phyloP scores from a whole-genome alignment of 2,888 invertebrate species.

The Blastobasis lacticolella region DNA sequence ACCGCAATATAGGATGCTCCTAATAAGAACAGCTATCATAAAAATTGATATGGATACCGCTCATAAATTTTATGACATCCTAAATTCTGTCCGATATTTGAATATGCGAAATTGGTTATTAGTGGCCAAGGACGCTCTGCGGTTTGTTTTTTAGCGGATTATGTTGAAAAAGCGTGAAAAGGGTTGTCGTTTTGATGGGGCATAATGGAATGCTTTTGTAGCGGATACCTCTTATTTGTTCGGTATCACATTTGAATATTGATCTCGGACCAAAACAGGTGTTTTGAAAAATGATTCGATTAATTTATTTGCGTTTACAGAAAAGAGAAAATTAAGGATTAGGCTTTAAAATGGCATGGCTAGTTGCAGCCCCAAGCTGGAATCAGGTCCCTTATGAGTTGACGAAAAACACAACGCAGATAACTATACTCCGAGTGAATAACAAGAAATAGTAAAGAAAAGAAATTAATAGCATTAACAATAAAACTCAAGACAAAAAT shows the following conservation, averaged over 20 bases:
- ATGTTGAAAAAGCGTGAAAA: slow-evolving; percentile 35
- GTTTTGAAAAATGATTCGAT: too few relatives aligned
- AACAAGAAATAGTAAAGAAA: too few relatives aligned
- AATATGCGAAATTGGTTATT: slow-evolving; percentile 27
- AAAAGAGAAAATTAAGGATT: too few relatives aligned
- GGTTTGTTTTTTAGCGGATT: slow-evolving; percentile 45
- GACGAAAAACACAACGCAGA: too few relatives aligned
- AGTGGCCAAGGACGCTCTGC: slow-evolving; percentile 34
- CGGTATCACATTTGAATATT: too few relatives aligned
- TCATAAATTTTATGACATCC: slow-evolving; percentile 42
- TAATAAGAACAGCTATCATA: slow-evolving; percentile 31
- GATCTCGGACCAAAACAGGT: too few relatives aligned
- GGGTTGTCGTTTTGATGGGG: slow-evolving; percentile 37
- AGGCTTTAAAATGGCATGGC: too few relatives aligned
- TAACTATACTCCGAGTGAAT: too few relatives aligned
- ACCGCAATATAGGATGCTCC: slow-evolving; percentile 5
- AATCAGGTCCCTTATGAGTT: too few relatives aligned
- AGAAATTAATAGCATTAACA: not conserved
- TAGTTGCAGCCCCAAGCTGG: too few relatives aligned
- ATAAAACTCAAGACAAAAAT: slow-evolving; percentile 2
- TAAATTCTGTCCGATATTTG: slow-evolving; percentile 28
- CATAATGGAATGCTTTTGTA: slow-evolving; percentile 10
- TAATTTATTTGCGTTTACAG: too few relatives aligned
- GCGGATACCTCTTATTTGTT: too few relatives aligned
- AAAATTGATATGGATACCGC: slow-evolving; percentile 33